These are phyloP conservation scores for Cottoperca gobio DNA, from an alignment of 2,797 vertebrate genomes.

Conservation along the genomic window DNA sequence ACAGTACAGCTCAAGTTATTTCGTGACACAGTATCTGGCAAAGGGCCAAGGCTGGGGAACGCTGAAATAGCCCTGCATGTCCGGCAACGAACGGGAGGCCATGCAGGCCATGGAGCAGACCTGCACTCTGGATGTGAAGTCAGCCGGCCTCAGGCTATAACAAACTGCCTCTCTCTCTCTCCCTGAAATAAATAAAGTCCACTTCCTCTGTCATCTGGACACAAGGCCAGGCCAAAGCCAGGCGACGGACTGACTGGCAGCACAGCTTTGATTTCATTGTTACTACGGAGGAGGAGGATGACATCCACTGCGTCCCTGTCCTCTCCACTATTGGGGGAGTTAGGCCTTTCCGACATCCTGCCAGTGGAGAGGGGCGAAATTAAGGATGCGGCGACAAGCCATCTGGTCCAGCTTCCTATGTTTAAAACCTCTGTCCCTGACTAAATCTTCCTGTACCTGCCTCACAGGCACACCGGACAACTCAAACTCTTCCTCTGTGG, in stretches of 20 bases:
- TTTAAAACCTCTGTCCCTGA: constrained; percentile 77
- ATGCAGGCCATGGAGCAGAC: constrained; percentile 83
- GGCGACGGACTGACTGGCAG: constrained; percentile 77
- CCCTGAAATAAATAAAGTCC: constrained; percentile 60
- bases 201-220: constrained; percentile 77
- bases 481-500: constrained; percentile 75
- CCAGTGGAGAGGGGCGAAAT: constrained; percentile 70
- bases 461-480: constrained; percentile 79
- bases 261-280: constrained; percentile 84
- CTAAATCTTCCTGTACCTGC: constrained; percentile 85
- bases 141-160: constrained; percentile 59
- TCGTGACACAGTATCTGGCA: constrained; percentile 53
- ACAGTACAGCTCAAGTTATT: constrained; percentile 35
- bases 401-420: constrained; percentile 86
- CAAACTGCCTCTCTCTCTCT: constrained; percentile 29
- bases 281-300: constrained; percentile 72
- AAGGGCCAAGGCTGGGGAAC: constrained; percentile 44
- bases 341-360: constrained; percentile 84
- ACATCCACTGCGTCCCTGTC: constrained; percentile 72
- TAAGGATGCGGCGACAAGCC: constrained; percentile 80
- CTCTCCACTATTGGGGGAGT: constrained; percentile 67
- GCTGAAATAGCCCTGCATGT: constrained; percentile 77
- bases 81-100: constrained; percentile 71
- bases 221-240: constrained; percentile 76
- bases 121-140: constrained; percentile 78